Evolutionary conservation across 2,113 vertebrate genomes (phyloP).

Genomic region (Redunca redunca): DNA sequence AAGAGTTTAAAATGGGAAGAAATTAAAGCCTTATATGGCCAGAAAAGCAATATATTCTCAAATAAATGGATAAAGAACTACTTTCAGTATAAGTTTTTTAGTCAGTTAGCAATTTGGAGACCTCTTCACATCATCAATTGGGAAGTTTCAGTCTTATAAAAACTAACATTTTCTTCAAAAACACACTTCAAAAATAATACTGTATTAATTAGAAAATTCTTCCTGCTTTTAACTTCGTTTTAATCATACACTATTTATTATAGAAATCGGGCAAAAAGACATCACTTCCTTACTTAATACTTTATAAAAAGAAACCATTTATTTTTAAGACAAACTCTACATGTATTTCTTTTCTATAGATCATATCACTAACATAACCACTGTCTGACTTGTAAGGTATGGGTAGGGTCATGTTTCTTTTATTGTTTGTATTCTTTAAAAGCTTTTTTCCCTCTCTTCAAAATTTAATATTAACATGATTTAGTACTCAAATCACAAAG

Average conservation of each 20-base stretch:
- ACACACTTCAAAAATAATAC: neutral
- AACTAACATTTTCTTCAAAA: neutral
- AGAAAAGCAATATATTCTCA: constrained; percentile 35
- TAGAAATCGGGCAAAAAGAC: neutral
- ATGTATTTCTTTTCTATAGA: neutral
- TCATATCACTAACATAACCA: neutral
- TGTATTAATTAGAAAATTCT: neutral
- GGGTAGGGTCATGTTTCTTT: neutral
- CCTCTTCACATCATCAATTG: neutral
- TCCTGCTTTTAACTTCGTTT: constrained; percentile 20
- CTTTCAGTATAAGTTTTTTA: neutral
- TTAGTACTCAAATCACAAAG: constrained; percentile 61
- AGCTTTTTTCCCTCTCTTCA: neutral
- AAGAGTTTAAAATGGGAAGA: neutral
- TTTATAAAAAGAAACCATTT: neutral
- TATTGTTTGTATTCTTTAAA: neutral
- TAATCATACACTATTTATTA: neutral
- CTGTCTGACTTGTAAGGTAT: neutral
- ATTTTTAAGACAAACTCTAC: constrained; percentile 3
- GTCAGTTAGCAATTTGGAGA: neutral
- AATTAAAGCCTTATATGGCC: neutral
- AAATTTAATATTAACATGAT: constrained; percentile 31
- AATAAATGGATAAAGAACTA: neutral
- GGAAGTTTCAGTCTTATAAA: neutral
- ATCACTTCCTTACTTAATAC: constrained; percentile 15